Evolutionary conservation across 2,888 invertebrate species (phyloP).

Genomic region (Eristalis pertinax): DNA sequence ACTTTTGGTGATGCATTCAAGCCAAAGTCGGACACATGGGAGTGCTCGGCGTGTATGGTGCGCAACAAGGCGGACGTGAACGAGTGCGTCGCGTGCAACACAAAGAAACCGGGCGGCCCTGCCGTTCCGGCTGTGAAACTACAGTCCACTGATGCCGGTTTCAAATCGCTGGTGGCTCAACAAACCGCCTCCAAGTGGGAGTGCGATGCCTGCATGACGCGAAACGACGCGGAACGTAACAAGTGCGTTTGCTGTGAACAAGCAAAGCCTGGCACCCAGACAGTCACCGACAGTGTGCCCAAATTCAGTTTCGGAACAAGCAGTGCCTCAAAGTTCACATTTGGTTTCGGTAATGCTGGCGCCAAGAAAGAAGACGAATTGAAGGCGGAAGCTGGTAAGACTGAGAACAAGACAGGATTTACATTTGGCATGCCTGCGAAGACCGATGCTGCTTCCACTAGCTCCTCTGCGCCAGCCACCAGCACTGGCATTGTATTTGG

Average conservation of each 20-base stretch:
- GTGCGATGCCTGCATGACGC: conserved; percentile 85
- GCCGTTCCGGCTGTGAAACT: conserved; percentile 56
- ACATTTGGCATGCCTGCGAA: conserved; percentile 44
- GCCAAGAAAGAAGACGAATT: conserved; percentile 74
- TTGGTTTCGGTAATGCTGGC: conserved; percentile 77
- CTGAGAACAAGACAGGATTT: conserved; percentile 46
- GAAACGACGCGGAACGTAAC: conserved; percentile 82
- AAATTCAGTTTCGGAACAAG: conserved; percentile 78
- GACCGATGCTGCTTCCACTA: not conserved
- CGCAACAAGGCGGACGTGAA: conserved; percentile 81
- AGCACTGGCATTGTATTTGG: conserved; percentile 68
- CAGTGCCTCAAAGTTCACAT: conserved; percentile 76
- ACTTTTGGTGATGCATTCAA: conserved; percentile 82
- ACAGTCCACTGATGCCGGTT: conserved; percentile 77
- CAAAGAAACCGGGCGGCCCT: conserved; percentile 80
- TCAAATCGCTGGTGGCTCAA: conserved; percentile 78
- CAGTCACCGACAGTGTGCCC: conserved; percentile 71
- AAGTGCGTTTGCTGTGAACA: conserved; percentile 85
- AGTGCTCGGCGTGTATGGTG: conserved; percentile 84
- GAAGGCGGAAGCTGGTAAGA: conserved; percentile 48
- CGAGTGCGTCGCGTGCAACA: conserved; percentile 83
- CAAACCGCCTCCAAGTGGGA: conserved; percentile 83
- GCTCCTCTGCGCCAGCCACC: conserved; percentile 1
- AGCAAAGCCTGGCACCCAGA: conserved; percentile 81
- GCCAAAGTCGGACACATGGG: conserved; percentile 83